These are phyloP conservation scores for Cathartes aura DNA, from an alignment of 2,113 vertebrate genomes.

Conservation along the genomic window DNA sequence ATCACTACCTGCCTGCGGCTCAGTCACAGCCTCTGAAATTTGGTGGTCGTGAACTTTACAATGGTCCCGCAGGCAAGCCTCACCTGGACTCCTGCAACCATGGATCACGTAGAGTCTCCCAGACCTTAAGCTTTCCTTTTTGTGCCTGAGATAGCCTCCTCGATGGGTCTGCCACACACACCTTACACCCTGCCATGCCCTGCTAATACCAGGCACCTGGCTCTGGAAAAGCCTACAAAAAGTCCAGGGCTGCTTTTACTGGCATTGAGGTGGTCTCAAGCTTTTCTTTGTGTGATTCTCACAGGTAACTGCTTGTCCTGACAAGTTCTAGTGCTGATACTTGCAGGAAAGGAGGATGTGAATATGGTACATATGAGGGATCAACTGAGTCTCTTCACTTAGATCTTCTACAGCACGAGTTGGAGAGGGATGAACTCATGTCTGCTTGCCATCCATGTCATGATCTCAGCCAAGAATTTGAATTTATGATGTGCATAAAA, in stretches of 20 bases:
- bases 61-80: not conserved
- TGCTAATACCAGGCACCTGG: not conserved
- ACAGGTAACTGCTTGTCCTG: not conserved
- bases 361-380: not conserved
- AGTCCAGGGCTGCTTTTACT: not conserved
- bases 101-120: not conserved
- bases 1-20: not conserved
- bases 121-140: not conserved
- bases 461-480: not conserved
- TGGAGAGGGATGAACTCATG: not conserved
- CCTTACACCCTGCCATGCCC: not conserved
- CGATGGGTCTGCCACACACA: not conserved
- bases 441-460: not conserved
- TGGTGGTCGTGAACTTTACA: not conserved
- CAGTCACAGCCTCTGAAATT: not conserved
- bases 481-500: not conserved
- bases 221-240: not conserved
- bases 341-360: not conserved
- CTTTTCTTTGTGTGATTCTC: not conserved
- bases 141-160: not conserved
- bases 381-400: not conserved
- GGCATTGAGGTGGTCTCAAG: not conserved
- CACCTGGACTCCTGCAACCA: not conserved
- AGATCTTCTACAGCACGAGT: not conserved
- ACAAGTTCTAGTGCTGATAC: not conserved